These are phyloP conservation scores for Scomber colias DNA, from an alignment of 2,113 vertebrate species.

Conservation along the genomic window DNA sequence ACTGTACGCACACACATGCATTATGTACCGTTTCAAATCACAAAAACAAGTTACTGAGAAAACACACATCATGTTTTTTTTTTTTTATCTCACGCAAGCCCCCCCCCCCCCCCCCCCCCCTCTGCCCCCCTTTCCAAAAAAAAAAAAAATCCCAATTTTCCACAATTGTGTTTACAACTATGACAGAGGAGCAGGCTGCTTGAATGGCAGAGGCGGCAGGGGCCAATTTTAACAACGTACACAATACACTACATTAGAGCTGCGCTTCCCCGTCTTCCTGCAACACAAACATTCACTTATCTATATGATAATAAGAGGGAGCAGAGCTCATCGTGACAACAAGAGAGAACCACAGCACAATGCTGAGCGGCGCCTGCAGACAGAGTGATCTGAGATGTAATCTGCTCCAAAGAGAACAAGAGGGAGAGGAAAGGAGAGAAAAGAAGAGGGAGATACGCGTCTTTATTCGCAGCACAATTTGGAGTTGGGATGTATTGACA, in stretches of 20 bases:
- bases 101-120: neutral
- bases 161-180: slow-evolving; percentile 44
- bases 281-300: slow-evolving; percentile 81
- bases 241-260: slow-evolving; percentile 72
- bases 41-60: slow-evolving; percentile 17
- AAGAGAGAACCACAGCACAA: slow-evolving; percentile 69
- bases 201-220: slow-evolving; percentile 59
- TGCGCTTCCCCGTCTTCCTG: slow-evolving; percentile 46
- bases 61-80: slow-evolving; percentile 18
- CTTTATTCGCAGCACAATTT: slow-evolving; percentile 57
- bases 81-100: slow-evolving; percentile 2
- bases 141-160: slow-evolving; percentile 24
- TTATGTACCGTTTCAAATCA: slow-evolving; percentile 6
- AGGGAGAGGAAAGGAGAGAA: slow-evolving; percentile 27
- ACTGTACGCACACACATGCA: neutral
- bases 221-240: slow-evolving; percentile 61
- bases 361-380: slow-evolving; percentile 67
- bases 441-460: slow-evolving; percentile 36
- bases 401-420: slow-evolving; percentile 69
- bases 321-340: slow-evolving; percentile 72
- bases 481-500: slow-evolving; percentile 59
- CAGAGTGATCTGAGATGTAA: slow-evolving; percentile 77
- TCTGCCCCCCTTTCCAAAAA: neutral
- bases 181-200: slow-evolving; percentile 32
- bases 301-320: slow-evolving; percentile 83